Percentiles rank a stretch among this genome's conserved stretches.
These are phyloP conservation scores for Threskiornis aethiopicus DNA, from an alignment of 2,797 vertebrate species.

Conservation along the genomic window DNA sequence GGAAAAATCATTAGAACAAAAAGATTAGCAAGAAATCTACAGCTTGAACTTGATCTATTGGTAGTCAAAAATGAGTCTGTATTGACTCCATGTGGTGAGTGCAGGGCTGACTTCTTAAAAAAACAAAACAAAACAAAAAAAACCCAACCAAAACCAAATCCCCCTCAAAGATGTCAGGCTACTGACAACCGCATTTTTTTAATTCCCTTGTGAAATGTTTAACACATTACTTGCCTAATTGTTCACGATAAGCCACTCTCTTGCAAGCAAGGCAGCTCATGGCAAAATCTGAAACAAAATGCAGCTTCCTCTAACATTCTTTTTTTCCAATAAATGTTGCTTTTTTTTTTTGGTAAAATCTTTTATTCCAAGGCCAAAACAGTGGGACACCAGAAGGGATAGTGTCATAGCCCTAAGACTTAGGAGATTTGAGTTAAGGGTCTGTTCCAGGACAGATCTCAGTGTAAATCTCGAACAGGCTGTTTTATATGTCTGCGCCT, in stretches of 20 bases:
- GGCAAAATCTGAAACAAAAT: not conserved
- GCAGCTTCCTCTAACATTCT: not conserved
- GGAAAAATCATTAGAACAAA: not conserved
- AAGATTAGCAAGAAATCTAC: not conserved
- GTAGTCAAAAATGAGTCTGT: not conserved
- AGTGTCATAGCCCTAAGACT: not conserved
- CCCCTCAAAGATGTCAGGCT: not conserved
- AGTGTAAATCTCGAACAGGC: not conserved
- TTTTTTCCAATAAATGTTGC: accelerated
- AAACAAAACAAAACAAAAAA: not conserved
- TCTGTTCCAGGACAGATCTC: not conserved
- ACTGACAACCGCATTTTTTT: not conserved
- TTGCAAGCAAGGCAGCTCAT: not conserved
- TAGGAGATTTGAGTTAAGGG: not conserved
- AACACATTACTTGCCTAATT: not conserved
- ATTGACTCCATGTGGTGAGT: not conserved
- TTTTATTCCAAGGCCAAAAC: not conserved
- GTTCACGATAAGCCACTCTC: not conserved
- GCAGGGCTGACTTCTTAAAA: not conserved
- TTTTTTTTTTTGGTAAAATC: not conserved
- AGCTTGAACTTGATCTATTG: not conserved
- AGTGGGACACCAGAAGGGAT: not conserved
- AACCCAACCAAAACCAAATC: not conserved
- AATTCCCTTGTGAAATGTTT: not conserved
- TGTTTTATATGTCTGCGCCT: not conserved